phyloP scores from a whole-genome alignment of 64 coral and sea anemone genomes.

The Pachyseris speciosa region DNA sequence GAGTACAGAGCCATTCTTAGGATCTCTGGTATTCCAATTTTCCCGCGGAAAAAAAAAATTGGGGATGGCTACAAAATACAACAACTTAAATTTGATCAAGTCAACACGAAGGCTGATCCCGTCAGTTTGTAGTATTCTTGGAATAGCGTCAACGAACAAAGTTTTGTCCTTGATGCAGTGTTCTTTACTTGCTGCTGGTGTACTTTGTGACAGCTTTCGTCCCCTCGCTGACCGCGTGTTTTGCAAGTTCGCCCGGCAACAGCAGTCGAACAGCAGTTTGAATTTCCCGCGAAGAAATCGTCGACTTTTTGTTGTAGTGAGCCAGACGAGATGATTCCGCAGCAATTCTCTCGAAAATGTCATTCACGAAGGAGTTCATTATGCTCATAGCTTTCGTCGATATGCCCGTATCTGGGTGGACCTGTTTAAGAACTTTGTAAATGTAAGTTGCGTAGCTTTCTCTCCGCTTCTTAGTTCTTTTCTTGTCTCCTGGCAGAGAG shows the following conservation, averaged over 20 bases:
- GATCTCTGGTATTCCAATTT: too few species aligned
- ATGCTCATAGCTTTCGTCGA: constrained; percentile 70
- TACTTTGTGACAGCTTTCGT: constrained; percentile 73
- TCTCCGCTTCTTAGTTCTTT: constrained; percentile 20
- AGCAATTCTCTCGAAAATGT: constrained; percentile 70
- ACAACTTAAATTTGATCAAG: too few species aligned
- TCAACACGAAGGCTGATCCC: too few species aligned
- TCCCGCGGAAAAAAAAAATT: too few species aligned
- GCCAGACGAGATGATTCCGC: constrained; percentile 38
- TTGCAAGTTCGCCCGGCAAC: constrained; percentile 64
- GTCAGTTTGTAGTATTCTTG: too few species aligned
- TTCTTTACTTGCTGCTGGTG: constrained; percentile 61
- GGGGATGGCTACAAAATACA: too few species aligned
- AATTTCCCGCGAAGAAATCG: constrained; percentile 61
- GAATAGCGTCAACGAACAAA: too few species aligned
- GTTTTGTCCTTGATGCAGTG: too few species aligned
- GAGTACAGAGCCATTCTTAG: too few species aligned
- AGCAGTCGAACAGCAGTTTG: constrained; percentile 75
- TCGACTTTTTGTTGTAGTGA: constrained; percentile 65
- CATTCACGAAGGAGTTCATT: constrained; percentile 77
- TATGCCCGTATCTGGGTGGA: constrained; percentile 73
- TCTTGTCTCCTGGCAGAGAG: constrained; percentile 48
- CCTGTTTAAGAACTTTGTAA: constrained; percentile 70
- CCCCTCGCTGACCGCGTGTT: constrained; percentile 71
- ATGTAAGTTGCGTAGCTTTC: constrained; percentile 70